phyloP scores from a whole-genome alignment of 2,113 vertebrate genomes.

The Nesoenas mayeri region DNA sequence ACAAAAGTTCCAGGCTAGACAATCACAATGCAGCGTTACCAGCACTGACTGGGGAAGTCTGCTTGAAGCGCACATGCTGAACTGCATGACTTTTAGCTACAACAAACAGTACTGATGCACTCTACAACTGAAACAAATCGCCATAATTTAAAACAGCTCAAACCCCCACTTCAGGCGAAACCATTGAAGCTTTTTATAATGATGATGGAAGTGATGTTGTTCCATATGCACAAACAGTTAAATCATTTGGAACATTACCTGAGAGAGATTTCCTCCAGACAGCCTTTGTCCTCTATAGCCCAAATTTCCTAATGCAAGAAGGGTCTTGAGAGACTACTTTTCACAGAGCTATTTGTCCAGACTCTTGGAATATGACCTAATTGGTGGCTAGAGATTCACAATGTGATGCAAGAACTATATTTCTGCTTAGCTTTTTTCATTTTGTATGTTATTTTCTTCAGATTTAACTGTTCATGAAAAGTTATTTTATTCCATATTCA shows the following conservation, averaged over 20 bases:
- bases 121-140: neutral
- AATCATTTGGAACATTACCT: conserved; percentile 11
- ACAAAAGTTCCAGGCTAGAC: neutral
- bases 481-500: neutral
- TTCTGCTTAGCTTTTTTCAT: neutral
- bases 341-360: conserved; percentile 34
- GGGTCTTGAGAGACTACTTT: conserved; percentile 24
- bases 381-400: conserved; percentile 18
- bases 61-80: neutral
- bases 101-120: neutral
- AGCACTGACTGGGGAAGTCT: neutral
- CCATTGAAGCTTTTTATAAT: neutral
- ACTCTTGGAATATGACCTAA: conserved; percentile 29
- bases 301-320: conserved; percentile 29
- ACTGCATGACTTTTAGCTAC: neutral
- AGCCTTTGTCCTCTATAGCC: conserved; percentile 22
- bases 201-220: neutral
- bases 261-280: neutral
- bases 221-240: neutral
- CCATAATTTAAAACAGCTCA: neutral
- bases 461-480: neutral
- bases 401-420: neutral
- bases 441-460: neutral
- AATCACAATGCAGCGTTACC: neutral
- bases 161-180: neutral